Conservation (phyloP, 2,888 invertebrate genomes). For the Drosophila acutilabella region DNA sequence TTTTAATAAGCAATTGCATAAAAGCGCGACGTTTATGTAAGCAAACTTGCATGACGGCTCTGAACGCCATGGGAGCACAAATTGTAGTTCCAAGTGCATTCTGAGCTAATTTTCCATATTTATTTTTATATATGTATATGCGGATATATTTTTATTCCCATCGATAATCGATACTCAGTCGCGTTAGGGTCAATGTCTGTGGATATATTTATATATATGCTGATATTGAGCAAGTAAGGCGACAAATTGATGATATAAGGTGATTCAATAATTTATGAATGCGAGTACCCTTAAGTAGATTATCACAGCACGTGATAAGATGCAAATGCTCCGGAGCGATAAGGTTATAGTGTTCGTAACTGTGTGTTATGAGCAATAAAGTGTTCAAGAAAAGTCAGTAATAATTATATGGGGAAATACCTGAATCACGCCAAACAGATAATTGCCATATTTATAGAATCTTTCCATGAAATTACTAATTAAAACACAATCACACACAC, state of each 20-base stretch:
- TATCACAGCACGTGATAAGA: conserved; percentile 35
- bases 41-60: conserved; percentile 50
- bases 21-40: conserved; percentile 65
- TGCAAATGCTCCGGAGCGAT: conserved; percentile 36
- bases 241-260: conserved; percentile 50
- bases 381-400: conserved; percentile 30
- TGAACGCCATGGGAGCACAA: conserved; percentile 39
- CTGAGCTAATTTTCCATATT: conserved; percentile 14
- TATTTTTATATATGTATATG: conserved; percentile 12
- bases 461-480: conserved; percentile 16
- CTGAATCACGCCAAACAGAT: conserved; percentile 13
- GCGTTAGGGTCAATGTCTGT: conserved; percentile 51
- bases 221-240: conserved; percentile 22
- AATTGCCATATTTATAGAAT: conserved; percentile 22
- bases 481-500: background rate
- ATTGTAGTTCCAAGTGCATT: conserved; percentile 46
- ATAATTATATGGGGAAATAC: conserved; percentile 13
- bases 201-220: conserved; percentile 9
- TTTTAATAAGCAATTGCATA: conserved; percentile 70
- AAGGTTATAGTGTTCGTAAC: conserved; percentile 17
- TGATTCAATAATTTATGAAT: conserved; percentile 44
- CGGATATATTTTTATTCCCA: conserved; percentile 17
- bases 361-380: background rate
- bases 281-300: conserved; percentile 14
- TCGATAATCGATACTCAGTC: conserved; percentile 40